Conservation (phyloP, 35 echinoderm and acorn worm species). For the Lytechinus pictus region DNA sequence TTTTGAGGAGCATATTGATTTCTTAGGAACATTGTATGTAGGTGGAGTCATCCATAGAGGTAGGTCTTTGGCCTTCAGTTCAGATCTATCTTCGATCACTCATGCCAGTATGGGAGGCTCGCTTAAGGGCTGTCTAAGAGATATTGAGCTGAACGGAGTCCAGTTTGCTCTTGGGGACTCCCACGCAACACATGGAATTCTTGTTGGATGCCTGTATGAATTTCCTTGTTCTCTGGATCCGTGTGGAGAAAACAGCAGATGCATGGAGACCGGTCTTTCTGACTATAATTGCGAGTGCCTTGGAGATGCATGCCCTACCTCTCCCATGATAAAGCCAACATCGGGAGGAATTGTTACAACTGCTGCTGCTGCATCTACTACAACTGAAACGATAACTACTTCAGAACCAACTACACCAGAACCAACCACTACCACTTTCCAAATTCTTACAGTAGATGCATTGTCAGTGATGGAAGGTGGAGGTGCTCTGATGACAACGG, state of each 20-base stretch:
- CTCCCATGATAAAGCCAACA: not conserved
- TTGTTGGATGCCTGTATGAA: conserved; percentile 83
- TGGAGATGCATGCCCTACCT: conserved; percentile 25
- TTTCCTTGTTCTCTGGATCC: conserved; percentile 81
- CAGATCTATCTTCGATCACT: conserved; percentile 72
- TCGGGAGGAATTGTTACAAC: not conserved
- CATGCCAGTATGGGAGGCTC: conserved; percentile 84
- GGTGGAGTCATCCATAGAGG: conserved; percentile 91
- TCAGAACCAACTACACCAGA: not conserved
- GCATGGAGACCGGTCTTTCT: conserved; percentile 67
- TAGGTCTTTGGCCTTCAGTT: conserved; percentile 64
- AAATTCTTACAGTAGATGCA: conserved; percentile 37
- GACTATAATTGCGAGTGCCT: conserved; percentile 74
- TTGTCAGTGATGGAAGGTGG: conserved; percentile 72
- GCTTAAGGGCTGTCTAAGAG: conserved; percentile 82
- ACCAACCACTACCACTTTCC: not conserved
- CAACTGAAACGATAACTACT: not conserved
- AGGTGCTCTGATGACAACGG: conserved; percentile 58
- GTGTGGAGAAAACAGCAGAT: conserved; percentile 66
- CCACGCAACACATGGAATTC: conserved; percentile 78
- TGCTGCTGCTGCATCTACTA: not conserved
- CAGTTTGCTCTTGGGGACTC: conserved; percentile 80
- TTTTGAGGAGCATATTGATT: conserved; percentile 42
- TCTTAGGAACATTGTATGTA: conserved; percentile 73
- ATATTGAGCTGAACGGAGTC: conserved; percentile 85